Percentiles rank a stretch among this genome's conserved stretches.
phyloP scores from a whole-genome alignment of 2,888 invertebrate genomes.

The Ophion ellenae region DNA sequence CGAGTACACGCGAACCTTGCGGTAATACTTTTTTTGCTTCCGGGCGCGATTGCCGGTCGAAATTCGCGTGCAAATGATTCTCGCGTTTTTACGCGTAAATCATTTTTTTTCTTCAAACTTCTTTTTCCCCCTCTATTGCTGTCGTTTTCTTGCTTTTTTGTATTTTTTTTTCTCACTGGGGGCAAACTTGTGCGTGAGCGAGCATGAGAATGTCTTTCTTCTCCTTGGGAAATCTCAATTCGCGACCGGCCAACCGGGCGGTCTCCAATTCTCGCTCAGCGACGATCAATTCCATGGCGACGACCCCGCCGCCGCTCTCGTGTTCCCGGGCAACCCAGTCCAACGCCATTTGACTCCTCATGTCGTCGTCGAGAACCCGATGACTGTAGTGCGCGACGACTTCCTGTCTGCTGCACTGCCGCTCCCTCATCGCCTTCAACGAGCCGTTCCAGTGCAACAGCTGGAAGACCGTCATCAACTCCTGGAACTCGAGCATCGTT shows the following conservation, averaged over 20 bases:
- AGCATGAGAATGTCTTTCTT: conserved; percentile 96
- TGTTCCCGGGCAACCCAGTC: conserved; percentile 96
- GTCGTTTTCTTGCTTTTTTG: too few relatives aligned
- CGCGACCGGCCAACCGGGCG: conserved; percentile 94
- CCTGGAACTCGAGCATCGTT: conserved; percentile 98
- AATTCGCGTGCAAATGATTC: not conserved
- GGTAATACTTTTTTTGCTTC: not conserved
- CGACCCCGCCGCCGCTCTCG: conserved; percentile 88
- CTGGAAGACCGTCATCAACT: conserved; percentile 98
- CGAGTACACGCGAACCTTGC: not conserved
- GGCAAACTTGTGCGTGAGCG: conserved; percentile 91
- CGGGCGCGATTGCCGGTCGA: not conserved
- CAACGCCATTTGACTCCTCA: conserved; percentile 97
- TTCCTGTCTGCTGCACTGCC: conserved; percentile 97
- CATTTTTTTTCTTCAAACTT: too few relatives aligned
- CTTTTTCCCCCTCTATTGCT: too few relatives aligned
- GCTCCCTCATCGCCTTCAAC: conserved; percentile 96
- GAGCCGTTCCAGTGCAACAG: conserved; percentile 98
- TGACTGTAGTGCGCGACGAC: conserved; percentile 97
- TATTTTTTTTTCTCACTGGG: conserved; percentile 74
- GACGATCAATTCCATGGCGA: conserved; percentile 91
- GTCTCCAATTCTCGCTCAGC: conserved; percentile 95
- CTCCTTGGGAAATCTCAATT: conserved; percentile 97
- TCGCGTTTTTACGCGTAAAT: too few relatives aligned
- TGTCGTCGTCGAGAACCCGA: conserved; percentile 95